Conservation (phyloP, 2,113 vertebrate genomes). For the Microtus ochrogaster region DNA sequence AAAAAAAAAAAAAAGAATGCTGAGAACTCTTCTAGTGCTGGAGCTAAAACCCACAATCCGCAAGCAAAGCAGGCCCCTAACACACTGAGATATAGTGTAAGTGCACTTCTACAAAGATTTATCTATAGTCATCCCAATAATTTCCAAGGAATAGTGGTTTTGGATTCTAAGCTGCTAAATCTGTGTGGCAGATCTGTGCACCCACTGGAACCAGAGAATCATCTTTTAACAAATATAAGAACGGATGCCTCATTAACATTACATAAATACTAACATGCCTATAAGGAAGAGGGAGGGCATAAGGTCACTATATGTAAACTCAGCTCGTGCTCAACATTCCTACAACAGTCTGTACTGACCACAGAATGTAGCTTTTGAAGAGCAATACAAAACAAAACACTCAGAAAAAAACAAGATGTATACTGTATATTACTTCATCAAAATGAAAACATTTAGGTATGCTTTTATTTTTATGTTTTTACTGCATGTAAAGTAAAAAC, state of each 20-base stretch:
- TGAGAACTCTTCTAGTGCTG: not conserved
- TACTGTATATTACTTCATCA: not conserved
- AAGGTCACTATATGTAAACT: constrained; percentile 81
- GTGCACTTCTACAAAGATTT: not conserved
- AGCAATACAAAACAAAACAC: not conserved
- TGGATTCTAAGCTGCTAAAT: constrained; percentile 75
- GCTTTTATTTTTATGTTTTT: constrained; percentile 32
- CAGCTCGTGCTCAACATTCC: constrained; percentile 77
- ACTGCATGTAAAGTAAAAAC: constrained; percentile 39
- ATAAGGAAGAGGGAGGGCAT: constrained; percentile 82
- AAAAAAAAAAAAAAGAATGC: not conserved
- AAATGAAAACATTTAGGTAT: constrained; percentile 27
- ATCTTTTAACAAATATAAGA: constrained; percentile 81
- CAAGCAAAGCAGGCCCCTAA: constrained; percentile 15
- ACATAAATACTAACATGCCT: constrained; percentile 80
- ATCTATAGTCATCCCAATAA: not conserved
- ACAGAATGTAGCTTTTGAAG: constrained; percentile 4
- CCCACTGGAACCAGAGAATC: constrained; percentile 74
- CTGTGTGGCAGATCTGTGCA: constrained; percentile 64
- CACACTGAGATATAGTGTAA: not conserved
- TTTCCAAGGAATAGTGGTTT: constrained; percentile 37
- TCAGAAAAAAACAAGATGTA: constrained; percentile 26
- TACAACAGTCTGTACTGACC: constrained; percentile 20
- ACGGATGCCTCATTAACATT: constrained; percentile 82
- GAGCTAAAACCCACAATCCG: not conserved